These are phyloP conservation scores for Limnothrissa miodon DNA, from an alignment of 2,113 vertebrate genomes.

Conservation along the genomic window DNA sequence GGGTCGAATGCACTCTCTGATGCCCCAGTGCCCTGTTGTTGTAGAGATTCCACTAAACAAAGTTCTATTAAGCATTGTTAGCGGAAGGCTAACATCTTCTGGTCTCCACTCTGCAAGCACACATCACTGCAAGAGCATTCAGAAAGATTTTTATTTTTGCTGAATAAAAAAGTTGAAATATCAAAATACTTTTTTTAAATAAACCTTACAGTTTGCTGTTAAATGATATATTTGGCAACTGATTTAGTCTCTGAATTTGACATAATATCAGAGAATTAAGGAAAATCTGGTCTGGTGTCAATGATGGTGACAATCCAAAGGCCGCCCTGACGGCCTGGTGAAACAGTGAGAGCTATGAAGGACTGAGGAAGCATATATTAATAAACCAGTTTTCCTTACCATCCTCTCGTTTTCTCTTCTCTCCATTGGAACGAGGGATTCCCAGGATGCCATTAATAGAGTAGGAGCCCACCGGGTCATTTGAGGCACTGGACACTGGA, in stretches of 20 bases:
- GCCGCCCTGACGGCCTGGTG: not conserved
- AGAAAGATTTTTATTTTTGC: not conserved
- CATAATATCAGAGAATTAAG: slow-evolving; percentile 56
- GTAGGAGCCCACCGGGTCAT: slow-evolving; percentile 98
- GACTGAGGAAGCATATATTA: slow-evolving; percentile 42
- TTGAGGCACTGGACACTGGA: slow-evolving; percentile 98
- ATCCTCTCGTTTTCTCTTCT: slow-evolving; percentile 99
- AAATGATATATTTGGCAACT: not conserved
- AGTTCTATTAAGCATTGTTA: not conserved
- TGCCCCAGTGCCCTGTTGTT: slow-evolving; percentile 2
- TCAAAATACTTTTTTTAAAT: not conserved
- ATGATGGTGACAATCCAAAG: not conserved
- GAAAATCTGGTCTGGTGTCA: slow-evolving; percentile 30
- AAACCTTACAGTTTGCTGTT: not conserved
- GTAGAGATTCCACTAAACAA: not conserved
- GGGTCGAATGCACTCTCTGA: slow-evolving; percentile 52
- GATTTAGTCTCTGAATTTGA: not conserved
- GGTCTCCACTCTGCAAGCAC: slow-evolving; percentile 37
- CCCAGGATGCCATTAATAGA: slow-evolving; percentile 99
- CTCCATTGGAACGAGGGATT: slow-evolving; percentile 98
- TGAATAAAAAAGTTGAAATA: not conserved
- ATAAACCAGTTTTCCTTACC: slow-evolving; percentile 79
- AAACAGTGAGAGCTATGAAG: not conserved
- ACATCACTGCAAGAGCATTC: slow-evolving; percentile 67
- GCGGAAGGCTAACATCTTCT: not conserved